Conservation (phyloP, 2,113 vertebrate species). For the Strix aluco region DNA sequence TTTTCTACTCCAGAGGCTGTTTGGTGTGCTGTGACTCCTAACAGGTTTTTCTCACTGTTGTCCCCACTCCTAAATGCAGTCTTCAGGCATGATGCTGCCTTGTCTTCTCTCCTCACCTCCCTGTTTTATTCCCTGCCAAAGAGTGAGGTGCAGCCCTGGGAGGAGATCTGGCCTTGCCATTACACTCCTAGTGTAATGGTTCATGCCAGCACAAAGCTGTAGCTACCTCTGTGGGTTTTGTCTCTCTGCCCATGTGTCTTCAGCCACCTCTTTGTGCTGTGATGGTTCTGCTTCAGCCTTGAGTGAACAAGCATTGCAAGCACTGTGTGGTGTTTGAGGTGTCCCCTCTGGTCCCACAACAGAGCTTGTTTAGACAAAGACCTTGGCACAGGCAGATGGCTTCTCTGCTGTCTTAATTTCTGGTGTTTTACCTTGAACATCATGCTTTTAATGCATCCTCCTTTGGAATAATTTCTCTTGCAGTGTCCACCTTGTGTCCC, state of each 20-base stretch:
- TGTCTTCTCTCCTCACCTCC: neutral
- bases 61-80: neutral
- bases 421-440: neutral
- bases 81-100: neutral
- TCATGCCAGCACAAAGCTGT: neutral
- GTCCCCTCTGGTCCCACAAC: neutral
- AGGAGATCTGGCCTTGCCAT: neutral
- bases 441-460: neutral
- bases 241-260: neutral
- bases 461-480: neutral
- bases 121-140: neutral
- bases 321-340: neutral
- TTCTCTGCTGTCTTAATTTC: neutral
- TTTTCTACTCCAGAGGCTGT: rapidly evolving
- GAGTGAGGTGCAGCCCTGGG: neutral
- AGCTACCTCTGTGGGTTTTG: neutral
- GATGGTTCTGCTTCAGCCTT: neutral
- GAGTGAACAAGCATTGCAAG: neutral
- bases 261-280: neutral
- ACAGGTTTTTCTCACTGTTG: neutral
- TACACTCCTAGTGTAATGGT: neutral
- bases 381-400: neutral
- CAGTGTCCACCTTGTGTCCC: neutral
- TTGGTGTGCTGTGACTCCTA: neutral
- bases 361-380: neutral